phyloP scores from a whole-genome alignment of 1,140 invertebrate genomes.

The Pentalonia nigronervosa region DNA sequence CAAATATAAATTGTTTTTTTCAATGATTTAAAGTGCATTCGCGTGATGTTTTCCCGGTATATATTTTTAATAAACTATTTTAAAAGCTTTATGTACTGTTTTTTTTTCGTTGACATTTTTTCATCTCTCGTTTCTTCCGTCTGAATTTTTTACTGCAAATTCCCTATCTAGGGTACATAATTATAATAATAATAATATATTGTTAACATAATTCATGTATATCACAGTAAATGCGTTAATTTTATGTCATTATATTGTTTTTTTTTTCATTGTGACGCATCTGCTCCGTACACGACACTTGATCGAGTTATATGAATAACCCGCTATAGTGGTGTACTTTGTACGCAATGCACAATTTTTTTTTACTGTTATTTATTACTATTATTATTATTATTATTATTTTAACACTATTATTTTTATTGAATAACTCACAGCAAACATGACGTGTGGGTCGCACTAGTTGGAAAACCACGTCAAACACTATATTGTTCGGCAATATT shows the following conservation, averaged over 20 bases:
- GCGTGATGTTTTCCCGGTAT: background rate
- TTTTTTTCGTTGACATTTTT: background rate
- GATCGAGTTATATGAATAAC: too few relatives aligned
- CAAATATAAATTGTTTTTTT: slow-evolving; percentile 10
- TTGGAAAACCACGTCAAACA: too few relatives aligned
- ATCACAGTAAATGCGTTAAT: background rate
- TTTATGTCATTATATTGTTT: background rate
- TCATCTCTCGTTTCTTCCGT: background rate
- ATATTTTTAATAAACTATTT: slow-evolving; percentile 25
- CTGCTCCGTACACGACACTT: too few relatives aligned
- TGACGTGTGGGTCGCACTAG: too few relatives aligned
- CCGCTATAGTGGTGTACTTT: too few relatives aligned
- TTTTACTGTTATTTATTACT: too few relatives aligned
- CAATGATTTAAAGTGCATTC: background rate
- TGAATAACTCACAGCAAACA: too few relatives aligned
- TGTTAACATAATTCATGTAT: background rate
- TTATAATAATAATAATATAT: background rate
- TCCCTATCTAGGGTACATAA: background rate
- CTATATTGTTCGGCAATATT: too few relatives aligned
- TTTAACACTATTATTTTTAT: too few relatives aligned
- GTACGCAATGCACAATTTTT: too few relatives aligned
- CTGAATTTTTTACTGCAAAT: background rate
- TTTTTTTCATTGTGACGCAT: too few relatives aligned
- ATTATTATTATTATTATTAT: too few relatives aligned
- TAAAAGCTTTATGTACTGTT: background rate